Base-by-base conservation (phyloP, 1,140 invertebrate species). In the Drosophila busckii region DNA sequence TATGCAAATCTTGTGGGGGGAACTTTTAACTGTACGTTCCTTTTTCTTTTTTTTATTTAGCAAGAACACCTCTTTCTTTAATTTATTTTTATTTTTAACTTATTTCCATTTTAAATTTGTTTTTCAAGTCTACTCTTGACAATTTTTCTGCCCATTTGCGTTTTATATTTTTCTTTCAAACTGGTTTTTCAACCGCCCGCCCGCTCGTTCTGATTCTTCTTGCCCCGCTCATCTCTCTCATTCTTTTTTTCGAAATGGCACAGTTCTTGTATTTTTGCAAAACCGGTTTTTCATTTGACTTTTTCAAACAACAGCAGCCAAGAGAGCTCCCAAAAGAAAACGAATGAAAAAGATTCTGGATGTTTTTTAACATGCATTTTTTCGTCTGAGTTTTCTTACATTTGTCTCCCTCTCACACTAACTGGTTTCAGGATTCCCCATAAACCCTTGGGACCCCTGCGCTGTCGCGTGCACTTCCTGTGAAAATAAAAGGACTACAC, bases 71-170 rank as follows among this genome's bases (percentile, higher is more conserved):
- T 52, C 41, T 53, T 64, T 60, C 49, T 46, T 52, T 23, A 37
- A 32, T 29, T 44, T 41, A 13, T 29, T 15, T 28, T 37, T 35
- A 15, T 54, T 48, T 54, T 65, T 45, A 46, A 71, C 62, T 73
- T 82, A 80, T 82, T 80, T 80, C 73, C 73, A 82, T 82, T 82
- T 80, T 82, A 80, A 80, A 80, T 78, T 73, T 71, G 71, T 71
- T 78, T 73, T 73, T 73, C 70, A 54, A 49, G 8, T 61, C 31
- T 61, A 52, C 40, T 19, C 25, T 35, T 54, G 45, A 46, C 45
- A 28, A 56, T 58, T 59, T 75, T 63, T 75, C 63, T 75, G 55
- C 48, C 70, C 37, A 25, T 44, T 35, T 17, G 0, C 17, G 63
- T 75, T 34, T 75, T 59, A 63, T 71, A 73, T 78, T 67, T 78